Evolutionary conservation across 2,888 invertebrate species (phyloP), one percentile per base, ranked within the genome.

Genomic region (Harpalus rufipes): DNA sequence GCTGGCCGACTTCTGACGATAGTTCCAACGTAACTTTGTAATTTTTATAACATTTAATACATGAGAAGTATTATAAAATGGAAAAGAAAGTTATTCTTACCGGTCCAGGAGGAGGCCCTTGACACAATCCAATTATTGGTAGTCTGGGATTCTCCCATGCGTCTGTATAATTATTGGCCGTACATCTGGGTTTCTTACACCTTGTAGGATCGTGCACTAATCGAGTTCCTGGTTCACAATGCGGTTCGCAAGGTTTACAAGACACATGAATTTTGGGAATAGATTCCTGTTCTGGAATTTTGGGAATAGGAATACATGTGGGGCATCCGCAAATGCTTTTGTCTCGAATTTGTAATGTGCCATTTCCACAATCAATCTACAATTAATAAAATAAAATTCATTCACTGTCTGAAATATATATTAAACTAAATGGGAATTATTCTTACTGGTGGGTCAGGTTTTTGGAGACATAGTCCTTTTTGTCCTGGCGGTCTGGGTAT

Each of bases 311-410:
- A 12, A 51, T 12, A 51, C 44, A 51, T 51, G 10, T 51, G 44
- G 44, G 32, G n/a, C 65, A 65, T 5, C n/a, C n/a, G 7, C 65
- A 65, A n/a, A n/a, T 25, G 10, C 32, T 65, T 2, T 21, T 25
- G 14, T 59, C 59, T 6, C 7, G 59, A n/a, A 65, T 6, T 5
- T 10, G n/a, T n/a, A 32, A 39, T 21, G 65, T 65, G n/a, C 32
- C 65, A 10, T 65, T 21, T 10, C n/a, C 65, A 65, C 65, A 65
- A n/a, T 8, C 25, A 6, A 65, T n/a, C 25, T 65, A 32, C 12
- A 12, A 32, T 10, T 51, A 51, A 12, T 4, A 51, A 51, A 51
- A 12, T 51, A 51, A 51, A 51, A 51, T 51, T 51, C 44, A 44
- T 2, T 44, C 10, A 44, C 44, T 25, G 25, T 25, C 25, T 25